phyloP scores from a whole-genome alignment of 2,797 vertebrate genomes.

The Rhynchonycteris naso region DNA sequence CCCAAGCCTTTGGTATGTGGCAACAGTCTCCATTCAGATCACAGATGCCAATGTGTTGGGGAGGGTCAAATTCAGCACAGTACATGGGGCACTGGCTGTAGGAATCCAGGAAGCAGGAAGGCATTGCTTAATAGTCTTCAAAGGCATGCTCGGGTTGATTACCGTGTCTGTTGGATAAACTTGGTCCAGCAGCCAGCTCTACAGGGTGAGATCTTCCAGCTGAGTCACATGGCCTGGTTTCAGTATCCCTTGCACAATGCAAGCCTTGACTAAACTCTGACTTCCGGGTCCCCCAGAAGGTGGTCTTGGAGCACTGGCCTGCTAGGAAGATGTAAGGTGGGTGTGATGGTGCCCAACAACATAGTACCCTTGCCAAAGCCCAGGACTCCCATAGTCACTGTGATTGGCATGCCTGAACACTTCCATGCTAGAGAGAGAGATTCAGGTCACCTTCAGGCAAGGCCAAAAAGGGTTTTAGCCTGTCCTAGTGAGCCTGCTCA shows the following conservation, averaged over 20 bases:
- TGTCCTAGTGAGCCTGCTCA: background rate
- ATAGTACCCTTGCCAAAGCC: background rate
- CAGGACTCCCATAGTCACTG: background rate
- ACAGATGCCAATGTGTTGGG: slow-evolving; percentile 89
- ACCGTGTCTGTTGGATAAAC: slow-evolving; percentile 88
- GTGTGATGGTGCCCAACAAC: background rate
- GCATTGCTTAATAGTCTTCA: slow-evolving; percentile 90
- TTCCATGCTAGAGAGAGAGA: background rate
- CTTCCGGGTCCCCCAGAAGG: background rate
- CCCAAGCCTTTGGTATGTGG: slow-evolving; percentile 90
- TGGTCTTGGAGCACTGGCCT: background rate
- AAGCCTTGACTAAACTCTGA: background rate
- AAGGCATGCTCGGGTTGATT: slow-evolving; percentile 91
- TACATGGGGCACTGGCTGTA: slow-evolving; percentile 90
- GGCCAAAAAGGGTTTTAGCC: background rate
- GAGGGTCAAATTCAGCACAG: slow-evolving; percentile 92
- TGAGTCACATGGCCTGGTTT: background rate
- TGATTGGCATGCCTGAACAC: background rate
- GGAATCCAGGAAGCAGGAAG: slow-evolving; percentile 94
- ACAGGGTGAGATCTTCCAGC: background rate
- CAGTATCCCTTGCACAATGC: background rate
- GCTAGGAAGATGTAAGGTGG: background rate
- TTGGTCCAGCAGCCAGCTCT: slow-evolving; percentile 75
- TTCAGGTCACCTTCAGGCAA: background rate
- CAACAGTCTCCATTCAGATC: slow-evolving; percentile 91